Evolutionary conservation across 92 coral and sea anemone genomes (phyloP).

Genomic region (Heteractis magnifica): DNA sequence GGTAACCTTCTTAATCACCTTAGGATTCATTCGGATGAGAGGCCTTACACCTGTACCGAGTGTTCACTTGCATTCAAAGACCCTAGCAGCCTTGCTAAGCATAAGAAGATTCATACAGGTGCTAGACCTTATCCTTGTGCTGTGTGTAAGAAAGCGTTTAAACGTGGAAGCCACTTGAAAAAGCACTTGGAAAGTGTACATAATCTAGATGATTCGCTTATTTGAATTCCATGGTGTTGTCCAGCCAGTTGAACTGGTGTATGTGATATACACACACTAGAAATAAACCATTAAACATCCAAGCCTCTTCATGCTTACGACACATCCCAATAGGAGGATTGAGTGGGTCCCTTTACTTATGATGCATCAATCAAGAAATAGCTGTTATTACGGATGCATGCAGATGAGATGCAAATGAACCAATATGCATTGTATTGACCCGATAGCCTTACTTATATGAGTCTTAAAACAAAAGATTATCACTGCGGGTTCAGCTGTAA

Average conservation of each 20-base stretch:
- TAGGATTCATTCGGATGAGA: slow-evolving; percentile 24
- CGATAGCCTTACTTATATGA: too few relatives aligned
- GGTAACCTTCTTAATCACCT: slow-evolving; percentile 20
- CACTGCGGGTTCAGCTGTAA: too few relatives aligned
- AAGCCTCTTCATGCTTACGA: too few relatives aligned
- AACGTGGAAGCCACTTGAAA: slow-evolving; percentile 32
- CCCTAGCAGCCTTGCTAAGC: slow-evolving; percentile 35
- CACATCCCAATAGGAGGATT: too few relatives aligned
- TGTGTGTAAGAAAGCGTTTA: slow-evolving; percentile 27
- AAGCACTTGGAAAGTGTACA: slow-evolving; percentile 26
- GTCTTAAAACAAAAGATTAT: too few relatives aligned
- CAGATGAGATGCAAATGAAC: too few relatives aligned
- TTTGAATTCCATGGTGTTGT: background rate
- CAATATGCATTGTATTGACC: too few relatives aligned
- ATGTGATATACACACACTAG: too few relatives aligned
- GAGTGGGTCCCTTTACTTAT: too few relatives aligned
- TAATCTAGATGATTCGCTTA: background rate
- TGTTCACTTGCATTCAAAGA: slow-evolving; percentile 28
- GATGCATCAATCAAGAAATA: too few relatives aligned
- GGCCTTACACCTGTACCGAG: slow-evolving; percentile 23
- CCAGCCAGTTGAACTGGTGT: background rate
- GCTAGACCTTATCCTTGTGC: slow-evolving; percentile 22
- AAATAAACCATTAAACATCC: too few relatives aligned
- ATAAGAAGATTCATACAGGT: slow-evolving; percentile 22
- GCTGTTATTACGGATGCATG: too few relatives aligned